Evolutionary conservation across 2,797 vertebrate species (phyloP).

Genomic region (Anableps anableps): DNA sequence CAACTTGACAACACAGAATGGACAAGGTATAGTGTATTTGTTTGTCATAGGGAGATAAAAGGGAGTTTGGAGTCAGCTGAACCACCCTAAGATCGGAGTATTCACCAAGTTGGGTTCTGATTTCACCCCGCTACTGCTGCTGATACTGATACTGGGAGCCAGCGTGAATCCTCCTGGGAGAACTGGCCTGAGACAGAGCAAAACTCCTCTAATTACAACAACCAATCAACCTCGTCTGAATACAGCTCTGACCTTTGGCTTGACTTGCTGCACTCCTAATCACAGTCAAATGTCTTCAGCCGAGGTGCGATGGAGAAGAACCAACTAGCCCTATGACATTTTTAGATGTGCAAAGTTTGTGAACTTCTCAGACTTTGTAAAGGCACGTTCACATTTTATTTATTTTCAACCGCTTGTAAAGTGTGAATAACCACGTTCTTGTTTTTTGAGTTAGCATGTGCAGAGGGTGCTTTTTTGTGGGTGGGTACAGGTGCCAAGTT

Average conservation of each 20-base stretch:
- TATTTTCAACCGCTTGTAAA: slow-evolving; percentile 54
- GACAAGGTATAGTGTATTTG: slow-evolving; percentile 1
- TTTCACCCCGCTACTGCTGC: slow-evolving; percentile 58
- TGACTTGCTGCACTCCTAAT: slow-evolving; percentile 54
- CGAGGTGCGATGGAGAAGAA: slow-evolving; percentile 72
- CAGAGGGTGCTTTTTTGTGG: slow-evolving; percentile 61
- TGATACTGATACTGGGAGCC: slow-evolving; percentile 69
- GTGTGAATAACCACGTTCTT: slow-evolving; percentile 69
- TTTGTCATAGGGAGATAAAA: slow-evolving; percentile 16
- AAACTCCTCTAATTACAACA: slow-evolving; percentile 77
- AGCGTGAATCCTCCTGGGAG: slow-evolving; percentile 61
- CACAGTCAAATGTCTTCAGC: slow-evolving; percentile 68
- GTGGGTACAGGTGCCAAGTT: slow-evolving; percentile 67
- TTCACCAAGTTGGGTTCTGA: slow-evolving; percentile 47
- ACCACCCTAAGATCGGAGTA: slow-evolving; percentile 43
- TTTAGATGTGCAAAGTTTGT: slow-evolving; percentile 65
- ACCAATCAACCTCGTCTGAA: slow-evolving; percentile 72
- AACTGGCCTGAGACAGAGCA: slow-evolving; percentile 61
- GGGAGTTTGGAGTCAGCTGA: slow-evolving; percentile 44
- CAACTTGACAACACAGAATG: background rate
- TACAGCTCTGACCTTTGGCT: slow-evolving; percentile 65
- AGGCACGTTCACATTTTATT: slow-evolving; percentile 29
- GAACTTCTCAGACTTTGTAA: slow-evolving; percentile 52
- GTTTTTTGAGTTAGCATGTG: slow-evolving; percentile 46
- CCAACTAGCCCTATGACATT: slow-evolving; percentile 63